phyloP scores from a whole-genome alignment of 1,140 invertebrate genomes.

The Drosophila sp. region DNA sequence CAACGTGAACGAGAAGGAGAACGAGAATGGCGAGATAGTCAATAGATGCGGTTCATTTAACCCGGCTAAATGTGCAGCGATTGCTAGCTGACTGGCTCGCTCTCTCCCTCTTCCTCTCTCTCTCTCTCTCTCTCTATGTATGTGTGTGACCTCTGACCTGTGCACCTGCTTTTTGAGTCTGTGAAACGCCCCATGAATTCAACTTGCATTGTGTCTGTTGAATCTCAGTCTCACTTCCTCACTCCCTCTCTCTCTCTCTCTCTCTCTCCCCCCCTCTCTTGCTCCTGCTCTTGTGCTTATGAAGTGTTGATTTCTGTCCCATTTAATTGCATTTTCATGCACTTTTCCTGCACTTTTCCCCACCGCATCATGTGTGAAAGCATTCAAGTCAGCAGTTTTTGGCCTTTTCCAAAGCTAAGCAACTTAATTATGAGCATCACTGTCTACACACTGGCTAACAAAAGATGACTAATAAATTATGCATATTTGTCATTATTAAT shows the following conservation, averaged over 20 bases:
- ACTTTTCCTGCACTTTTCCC: no score
- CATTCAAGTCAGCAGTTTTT: conserved; percentile 52
- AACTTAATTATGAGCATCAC: conserved; percentile 40
- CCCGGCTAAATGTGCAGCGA: conserved; percentile 76
- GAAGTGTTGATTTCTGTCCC: conserved; percentile 74
- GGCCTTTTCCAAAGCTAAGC: conserved; percentile 20
- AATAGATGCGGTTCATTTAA: conserved; percentile 82
- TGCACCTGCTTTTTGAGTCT: conserved; percentile 39
- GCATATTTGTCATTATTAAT: no score
- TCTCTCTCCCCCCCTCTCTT: neutral
- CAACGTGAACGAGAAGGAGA: neutral
- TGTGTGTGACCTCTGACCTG: conserved; percentile 44
- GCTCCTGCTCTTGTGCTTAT: conserved; percentile 52
- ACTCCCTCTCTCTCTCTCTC: neutral
- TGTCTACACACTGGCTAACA: neutral
- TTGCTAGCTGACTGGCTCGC: conserved; percentile 47
- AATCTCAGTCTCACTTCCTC: no score
- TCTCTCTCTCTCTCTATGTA: no score
- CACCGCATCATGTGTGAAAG: conserved; percentile 34
- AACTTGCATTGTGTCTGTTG: conserved; percentile 8
- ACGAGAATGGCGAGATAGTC: conserved; percentile 58
- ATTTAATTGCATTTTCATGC: conserved; percentile 78
- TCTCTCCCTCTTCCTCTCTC: no score
- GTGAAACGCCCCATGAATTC: neutral
- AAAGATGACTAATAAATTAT: neutral